Percentiles rank a stretch among this genome's conserved stretches.
phyloP scores from a whole-genome alignment of 2,888 invertebrate species.

The Idaea straminata region DNA sequence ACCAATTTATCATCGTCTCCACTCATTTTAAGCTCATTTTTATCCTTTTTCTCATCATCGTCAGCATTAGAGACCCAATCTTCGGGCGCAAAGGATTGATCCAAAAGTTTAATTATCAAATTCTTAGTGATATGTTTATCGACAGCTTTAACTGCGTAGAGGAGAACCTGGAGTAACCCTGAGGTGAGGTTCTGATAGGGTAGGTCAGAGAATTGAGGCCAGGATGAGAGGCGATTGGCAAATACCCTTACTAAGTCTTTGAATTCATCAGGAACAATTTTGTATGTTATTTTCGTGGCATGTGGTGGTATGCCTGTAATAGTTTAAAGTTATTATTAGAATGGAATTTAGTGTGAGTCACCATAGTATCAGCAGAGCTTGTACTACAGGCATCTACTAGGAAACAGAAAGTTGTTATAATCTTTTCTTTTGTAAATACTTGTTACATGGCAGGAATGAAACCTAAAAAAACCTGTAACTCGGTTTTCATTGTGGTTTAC shows the following conservation, averaged over 20 bases:
- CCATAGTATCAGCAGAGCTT: neutral
- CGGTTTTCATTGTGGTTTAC: no score
- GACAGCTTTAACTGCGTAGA: conserved; percentile 81
- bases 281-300: conserved; percentile 64
- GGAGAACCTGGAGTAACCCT: conserved; percentile 83
- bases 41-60: conserved; percentile 46
- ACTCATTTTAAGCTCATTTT: conserved; percentile 27
- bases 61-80: conserved; percentile 50
- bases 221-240: conserved; percentile 81
- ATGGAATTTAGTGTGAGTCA: neutral
- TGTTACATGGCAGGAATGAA: no score
- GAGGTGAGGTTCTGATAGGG: conserved; percentile 85
- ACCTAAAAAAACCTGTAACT: no score
- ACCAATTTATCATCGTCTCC: conserved; percentile 44
- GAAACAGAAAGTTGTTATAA: no score
- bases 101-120: conserved; percentile 81
- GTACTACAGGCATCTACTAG: neutral
- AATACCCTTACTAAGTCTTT: conserved; percentile 82
- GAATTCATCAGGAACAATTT: conserved; percentile 80
- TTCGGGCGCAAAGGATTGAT: conserved; percentile 81
- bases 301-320: conserved; percentile 54
- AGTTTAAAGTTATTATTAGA: conserved; percentile 6
- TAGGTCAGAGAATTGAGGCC: conserved; percentile 90
- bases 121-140: conserved; percentile 77
- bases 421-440: no score